Evolutionary conservation across 2,113 vertebrate genomes (phyloP).

Genomic region (Oxyruncus cristatus): DNA sequence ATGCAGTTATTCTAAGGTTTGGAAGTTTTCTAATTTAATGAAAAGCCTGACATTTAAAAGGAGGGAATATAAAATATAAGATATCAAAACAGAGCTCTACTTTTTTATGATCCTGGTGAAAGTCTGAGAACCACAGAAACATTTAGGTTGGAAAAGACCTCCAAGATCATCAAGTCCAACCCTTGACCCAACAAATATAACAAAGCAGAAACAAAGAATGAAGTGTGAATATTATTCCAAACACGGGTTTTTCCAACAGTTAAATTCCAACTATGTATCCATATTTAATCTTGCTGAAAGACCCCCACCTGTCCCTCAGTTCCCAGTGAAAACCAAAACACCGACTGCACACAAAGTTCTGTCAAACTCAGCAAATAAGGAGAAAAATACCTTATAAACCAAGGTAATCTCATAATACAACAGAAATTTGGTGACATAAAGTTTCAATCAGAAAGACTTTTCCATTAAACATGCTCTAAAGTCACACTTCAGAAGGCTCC

Average conservation of each 20-base stretch:
- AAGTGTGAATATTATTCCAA: neutral
- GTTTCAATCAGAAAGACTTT: neutral
- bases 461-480: neutral
- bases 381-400: neutral
- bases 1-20: neutral
- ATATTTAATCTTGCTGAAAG: neutral
- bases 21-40: neutral
- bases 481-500: neutral
- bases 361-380: neutral
- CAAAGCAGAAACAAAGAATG: neutral
- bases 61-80: neutral
- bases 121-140: neutral
- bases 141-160: neutral
- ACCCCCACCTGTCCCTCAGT: neutral
- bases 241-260: neutral
- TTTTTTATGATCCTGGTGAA: neutral
- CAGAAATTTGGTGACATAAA: neutral
- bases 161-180: neutral
- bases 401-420: neutral
- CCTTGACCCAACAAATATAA: neutral
- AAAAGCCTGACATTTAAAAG: neutral
- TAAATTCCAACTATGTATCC: neutral
- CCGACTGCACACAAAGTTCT: neutral
- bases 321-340: neutral
- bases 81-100: neutral